Conservation (phyloP, 2,113 vertebrate species). For the Podarcis muralis region DNA sequence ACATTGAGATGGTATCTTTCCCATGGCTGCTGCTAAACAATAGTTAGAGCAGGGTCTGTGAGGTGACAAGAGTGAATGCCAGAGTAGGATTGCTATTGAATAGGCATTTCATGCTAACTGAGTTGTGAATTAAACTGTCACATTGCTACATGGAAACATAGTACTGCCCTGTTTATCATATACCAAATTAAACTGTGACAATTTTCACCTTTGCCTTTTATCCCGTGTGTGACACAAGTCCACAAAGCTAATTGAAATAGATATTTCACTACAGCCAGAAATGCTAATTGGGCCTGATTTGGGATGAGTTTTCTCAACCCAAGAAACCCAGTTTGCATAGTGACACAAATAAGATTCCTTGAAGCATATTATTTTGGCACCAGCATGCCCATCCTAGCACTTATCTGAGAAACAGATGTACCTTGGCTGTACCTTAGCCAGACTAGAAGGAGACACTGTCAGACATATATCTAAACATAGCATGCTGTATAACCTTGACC, state of each 20-base stretch:
- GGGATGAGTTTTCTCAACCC: neutral
- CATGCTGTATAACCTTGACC: neutral
- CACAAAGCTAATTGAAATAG: neutral
- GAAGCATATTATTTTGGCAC: neutral
- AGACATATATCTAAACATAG: neutral
- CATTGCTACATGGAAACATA: neutral
- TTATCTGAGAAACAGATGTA: neutral
- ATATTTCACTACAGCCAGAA: neutral
- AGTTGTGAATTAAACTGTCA: neutral
- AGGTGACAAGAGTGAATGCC: neutral
- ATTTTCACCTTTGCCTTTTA: neutral
- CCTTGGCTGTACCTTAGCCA: neutral
- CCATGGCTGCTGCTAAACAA: neutral
- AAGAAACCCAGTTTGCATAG: neutral
- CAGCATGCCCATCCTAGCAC: neutral
- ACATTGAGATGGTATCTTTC: neutral
- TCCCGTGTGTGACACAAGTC: neutral
- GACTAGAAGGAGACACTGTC: neutral
- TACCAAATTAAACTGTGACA: neutral
- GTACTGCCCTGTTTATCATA: neutral
- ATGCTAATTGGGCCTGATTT: neutral
- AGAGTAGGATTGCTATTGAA: neutral
- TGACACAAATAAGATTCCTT: neutral
- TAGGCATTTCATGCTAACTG: neutral
- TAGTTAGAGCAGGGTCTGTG: neutral